Base-by-base conservation (phyloP, 2,888 invertebrate genomes). In the Drosophila putrida region DNA sequence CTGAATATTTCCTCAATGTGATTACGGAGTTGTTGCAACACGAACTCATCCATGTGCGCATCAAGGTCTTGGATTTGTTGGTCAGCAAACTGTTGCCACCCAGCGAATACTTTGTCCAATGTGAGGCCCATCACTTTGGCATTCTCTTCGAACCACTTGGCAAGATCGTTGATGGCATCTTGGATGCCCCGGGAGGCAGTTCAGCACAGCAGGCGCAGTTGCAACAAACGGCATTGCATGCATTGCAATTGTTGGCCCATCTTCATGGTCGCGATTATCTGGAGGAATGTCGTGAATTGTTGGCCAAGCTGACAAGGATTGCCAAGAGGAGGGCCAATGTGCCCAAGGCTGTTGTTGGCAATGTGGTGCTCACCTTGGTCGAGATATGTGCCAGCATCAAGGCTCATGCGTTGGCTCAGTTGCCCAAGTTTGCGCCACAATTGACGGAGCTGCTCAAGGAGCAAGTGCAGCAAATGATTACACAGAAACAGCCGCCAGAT, bases 51-150 rank as follows among this genome's bases (percentile, higher is more conserved):
- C 94, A 95, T 6, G 95, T 98, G 0, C 94, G 96, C 72, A 94
- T 96, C 66, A 96, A 97, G 90, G 95, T 97, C 0, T 94, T 99
- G 92, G 98, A 98, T 86, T 92, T 99, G 39, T 93, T 99, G 0
- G 97, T 97, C 83, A 94, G 94, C 8, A 97, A 98, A 92, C 93
- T 98, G 6, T 95, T 96, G 75, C 94, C 94, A 68, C 95, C 95
- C 68, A 93, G 94, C 4, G 94, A 94, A 70, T 95, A 95, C 80
- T 94, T 95, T 53, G 91, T 92, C 0, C 93, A 94, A 55, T 94
- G 94, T 4, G 92, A 93, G 36, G 92, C 93, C 10, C 89, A 92
- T 0, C 89, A 94, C 50, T 89, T 96, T 9, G 93, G 94, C 27
- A 93, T 94, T 0, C 88, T 97, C 39, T 92, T 96, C 0, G 93